Evolutionary conservation across 2,113 vertebrate species (phyloP).

Genomic region (Crotalus helleri): DNA sequence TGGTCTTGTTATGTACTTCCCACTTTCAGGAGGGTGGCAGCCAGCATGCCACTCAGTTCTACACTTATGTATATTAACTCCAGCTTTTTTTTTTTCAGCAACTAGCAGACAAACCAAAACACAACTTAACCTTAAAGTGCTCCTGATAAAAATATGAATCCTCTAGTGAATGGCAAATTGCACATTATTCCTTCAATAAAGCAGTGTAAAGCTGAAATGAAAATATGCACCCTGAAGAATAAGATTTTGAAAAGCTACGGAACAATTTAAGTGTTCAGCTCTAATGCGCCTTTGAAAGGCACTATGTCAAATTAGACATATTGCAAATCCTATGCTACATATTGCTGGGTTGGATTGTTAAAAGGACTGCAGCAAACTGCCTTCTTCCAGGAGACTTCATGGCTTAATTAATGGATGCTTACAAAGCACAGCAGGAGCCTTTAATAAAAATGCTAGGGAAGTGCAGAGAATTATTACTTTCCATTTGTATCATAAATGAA

Average conservation of each 20-base stretch:
- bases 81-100: neutral
- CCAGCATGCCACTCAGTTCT: neutral
- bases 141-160: neutral
- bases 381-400: neutral
- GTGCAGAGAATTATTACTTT: neutral
- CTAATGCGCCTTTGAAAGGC: constrained; percentile 1
- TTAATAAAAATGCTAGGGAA: constrained; percentile 15
- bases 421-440: neutral
- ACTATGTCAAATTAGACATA: constrained; percentile 13
- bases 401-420: constrained; percentile 3
- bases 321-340: constrained; percentile 4
- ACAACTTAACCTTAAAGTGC: neutral
- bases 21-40: neutral
- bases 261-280: neutral
- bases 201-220: neutral
- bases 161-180: constrained; percentile 4
- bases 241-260: neutral
- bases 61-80: neutral
- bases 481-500: neutral
- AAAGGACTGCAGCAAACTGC: neutral
- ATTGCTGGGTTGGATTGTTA: neutral
- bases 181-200: constrained; percentile 14
- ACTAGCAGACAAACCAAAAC: neutral
- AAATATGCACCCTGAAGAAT: neutral
- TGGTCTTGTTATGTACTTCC: neutral